Conservation (phyloP, 2,888 invertebrate genomes). For the Saturnia japonica region DNA sequence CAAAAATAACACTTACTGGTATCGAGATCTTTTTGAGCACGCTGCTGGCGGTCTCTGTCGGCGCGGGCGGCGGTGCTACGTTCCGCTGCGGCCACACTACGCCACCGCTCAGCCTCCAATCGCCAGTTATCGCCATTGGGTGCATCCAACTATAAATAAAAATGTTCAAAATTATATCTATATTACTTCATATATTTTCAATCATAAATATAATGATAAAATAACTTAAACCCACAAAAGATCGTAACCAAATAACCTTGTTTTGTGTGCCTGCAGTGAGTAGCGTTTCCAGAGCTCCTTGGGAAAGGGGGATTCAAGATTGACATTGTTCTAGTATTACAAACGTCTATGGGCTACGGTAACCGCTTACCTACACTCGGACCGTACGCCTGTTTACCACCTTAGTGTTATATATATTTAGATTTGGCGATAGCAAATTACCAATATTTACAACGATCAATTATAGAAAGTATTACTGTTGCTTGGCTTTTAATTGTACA, state of each 20-base stretch:
- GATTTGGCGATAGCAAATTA: not conserved
- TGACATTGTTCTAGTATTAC: too few relatives aligned
- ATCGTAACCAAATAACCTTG: too few relatives aligned
- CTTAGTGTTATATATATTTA: not conserved
- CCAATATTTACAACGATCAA: not conserved
- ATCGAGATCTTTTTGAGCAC: conserved; percentile 76
- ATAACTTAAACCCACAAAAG: too few relatives aligned
- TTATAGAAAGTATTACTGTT: not conserved
- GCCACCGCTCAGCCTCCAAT: conserved; percentile 75
- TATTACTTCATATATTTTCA: not conserved
- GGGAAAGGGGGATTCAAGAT: too few relatives aligned
- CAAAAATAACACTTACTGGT: conserved; percentile 56
- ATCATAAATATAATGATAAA: not conserved
- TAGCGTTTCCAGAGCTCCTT: too few relatives aligned
- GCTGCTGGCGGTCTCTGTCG: conserved; percentile 71
- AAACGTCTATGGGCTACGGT: too few relatives aligned
- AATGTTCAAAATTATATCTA: not conserved
- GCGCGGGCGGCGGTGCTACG: conserved; percentile 73
- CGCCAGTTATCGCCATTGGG: conserved; percentile 74
- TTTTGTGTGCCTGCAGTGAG: too few relatives aligned
- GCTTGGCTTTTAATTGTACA: not conserved
- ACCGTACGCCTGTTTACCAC: too few relatives aligned
- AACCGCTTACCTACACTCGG: too few relatives aligned
- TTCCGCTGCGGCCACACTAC: conserved; percentile 72
- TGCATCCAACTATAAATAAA: conserved; percentile 68